These are phyloP conservation scores for Pecten maximus DNA, from an alignment of 2,888 invertebrate species.

Conservation along the genomic window DNA sequence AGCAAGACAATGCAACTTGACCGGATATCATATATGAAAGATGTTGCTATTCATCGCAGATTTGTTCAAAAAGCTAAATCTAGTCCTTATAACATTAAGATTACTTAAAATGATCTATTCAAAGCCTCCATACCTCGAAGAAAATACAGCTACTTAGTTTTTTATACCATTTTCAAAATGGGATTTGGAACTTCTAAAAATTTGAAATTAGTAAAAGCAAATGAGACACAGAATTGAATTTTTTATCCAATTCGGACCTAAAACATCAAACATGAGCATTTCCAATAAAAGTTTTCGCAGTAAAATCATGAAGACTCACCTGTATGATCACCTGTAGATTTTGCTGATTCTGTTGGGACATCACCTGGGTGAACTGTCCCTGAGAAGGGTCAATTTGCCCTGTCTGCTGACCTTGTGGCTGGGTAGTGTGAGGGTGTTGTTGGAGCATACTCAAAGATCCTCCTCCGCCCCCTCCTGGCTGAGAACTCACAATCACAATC, in stretches of 20 bases:
- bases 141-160: too few relatives aligned
- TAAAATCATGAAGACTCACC: slow-evolving; percentile 33
- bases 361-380: neutral
- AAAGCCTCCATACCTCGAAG: too few relatives aligned
- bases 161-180: too few relatives aligned
- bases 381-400: neutral
- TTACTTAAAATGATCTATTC: too few relatives aligned
- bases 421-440: neutral
- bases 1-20: too few relatives aligned
- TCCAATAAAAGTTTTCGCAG: neutral
- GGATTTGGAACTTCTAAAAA: too few relatives aligned
- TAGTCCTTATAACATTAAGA: too few relatives aligned
- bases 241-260: neutral
- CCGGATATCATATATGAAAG: too few relatives aligned
- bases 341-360: slow-evolving; percentile 11
- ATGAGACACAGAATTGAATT: too few relatives aligned
- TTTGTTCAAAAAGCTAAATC: too few relatives aligned
- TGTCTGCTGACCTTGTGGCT: neutral
- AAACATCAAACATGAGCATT: neutral
- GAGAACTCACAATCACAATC: slow-evolving; percentile 38
- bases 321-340: slow-evolving; percentile 49
- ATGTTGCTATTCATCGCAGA: too few relatives aligned
- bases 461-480: neutral
- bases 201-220: too few relatives aligned
- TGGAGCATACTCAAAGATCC: neutral